Conservation (phyloP, 2,888 invertebrate genomes). For the Octonoba sinensis region DNA sequence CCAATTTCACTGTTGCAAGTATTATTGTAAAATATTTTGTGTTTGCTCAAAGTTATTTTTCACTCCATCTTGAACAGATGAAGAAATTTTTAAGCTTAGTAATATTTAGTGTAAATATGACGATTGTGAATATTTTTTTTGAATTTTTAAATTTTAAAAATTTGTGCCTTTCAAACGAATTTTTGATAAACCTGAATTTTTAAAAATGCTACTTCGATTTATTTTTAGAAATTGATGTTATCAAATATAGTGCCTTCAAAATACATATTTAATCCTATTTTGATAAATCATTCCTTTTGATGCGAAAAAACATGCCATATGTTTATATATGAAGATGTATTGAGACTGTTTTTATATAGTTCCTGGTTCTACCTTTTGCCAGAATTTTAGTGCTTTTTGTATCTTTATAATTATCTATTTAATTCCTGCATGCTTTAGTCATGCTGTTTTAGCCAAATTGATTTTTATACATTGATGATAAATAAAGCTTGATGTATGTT, state of each 20-base stretch:
- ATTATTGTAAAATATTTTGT: slow-evolving; percentile 24
- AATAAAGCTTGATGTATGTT: slow-evolving; percentile 51
- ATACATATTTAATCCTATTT: background rate
- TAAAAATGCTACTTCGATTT: background rate
- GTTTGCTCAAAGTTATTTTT: slow-evolving; percentile 51
- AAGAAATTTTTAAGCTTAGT: slow-evolving; percentile 20
- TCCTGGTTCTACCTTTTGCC: slow-evolving; percentile 57
- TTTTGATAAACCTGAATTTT: slow-evolving; percentile 13
- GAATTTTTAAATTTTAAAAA: slow-evolving; percentile 5
- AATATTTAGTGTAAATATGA: slow-evolving; percentile 22
- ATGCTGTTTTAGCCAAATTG: slow-evolving; percentile 62
- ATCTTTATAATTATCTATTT: slow-evolving; percentile 48
- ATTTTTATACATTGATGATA: slow-evolving; percentile 29
- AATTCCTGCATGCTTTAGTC: slow-evolving; percentile 53
- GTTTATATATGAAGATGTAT: slow-evolving; percentile 33
- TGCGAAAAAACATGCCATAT: slow-evolving; percentile 40
- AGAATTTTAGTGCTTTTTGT: slow-evolving; percentile 50
- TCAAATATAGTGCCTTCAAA: slow-evolving; percentile 7
- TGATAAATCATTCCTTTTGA: slow-evolving; percentile 17
- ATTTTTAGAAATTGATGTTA: background rate
- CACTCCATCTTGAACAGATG: slow-evolving; percentile 14
- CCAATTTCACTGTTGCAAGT: slow-evolving; percentile 13
- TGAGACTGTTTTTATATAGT: slow-evolving; percentile 56
- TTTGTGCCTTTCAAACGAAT: background rate
- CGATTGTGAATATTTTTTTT: slow-evolving; percentile 11